phyloP scores from a whole-genome alignment of 1,140 invertebrate genomes.

The Oncopodura yosiiana region DNA sequence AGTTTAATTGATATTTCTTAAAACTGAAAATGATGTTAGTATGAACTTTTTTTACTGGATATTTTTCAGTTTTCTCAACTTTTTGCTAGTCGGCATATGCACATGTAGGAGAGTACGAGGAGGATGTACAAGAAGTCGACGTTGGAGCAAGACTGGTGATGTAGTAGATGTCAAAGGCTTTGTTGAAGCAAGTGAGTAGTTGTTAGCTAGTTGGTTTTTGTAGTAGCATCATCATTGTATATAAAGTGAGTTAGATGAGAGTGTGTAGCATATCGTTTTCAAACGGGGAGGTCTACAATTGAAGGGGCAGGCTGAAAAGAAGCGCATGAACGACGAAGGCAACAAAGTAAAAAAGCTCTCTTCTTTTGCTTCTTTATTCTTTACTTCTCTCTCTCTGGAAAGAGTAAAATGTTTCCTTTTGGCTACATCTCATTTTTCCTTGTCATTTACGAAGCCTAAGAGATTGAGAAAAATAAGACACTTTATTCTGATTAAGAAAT shows the following conservation, averaged over 20 bases:
- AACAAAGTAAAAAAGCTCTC: too few relatives aligned
- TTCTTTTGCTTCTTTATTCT: too few relatives aligned
- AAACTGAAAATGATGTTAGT: not conserved
- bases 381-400: too few relatives aligned
- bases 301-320: too few relatives aligned
- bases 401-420: too few relatives aligned
- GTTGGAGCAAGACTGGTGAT: slow-evolving; percentile 23
- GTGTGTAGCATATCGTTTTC: slow-evolving; percentile 15
- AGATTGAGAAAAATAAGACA: too few relatives aligned
- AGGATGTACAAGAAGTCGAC: slow-evolving; percentile 10
- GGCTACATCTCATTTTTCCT: too few relatives aligned
- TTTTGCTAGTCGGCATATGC: not conserved
- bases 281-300: slow-evolving; percentile 14
- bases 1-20: not conserved
- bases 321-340: too few relatives aligned
- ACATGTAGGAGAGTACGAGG: not conserved
- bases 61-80: not conserved
- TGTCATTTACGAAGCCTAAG: too few relatives aligned
- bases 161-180: slow-evolving; percentile 12
- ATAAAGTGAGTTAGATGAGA: slow-evolving; percentile 14
- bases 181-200: not conserved
- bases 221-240: not conserved
- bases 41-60: not conserved
- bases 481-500: too few relatives aligned
- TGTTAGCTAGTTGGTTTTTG: not conserved